A percentile compares a stretch with the other conserved stretches of the same genome.
Conservation (phyloP, 2,888 invertebrate genomes). For the Sinhomidia bicolor region DNA sequence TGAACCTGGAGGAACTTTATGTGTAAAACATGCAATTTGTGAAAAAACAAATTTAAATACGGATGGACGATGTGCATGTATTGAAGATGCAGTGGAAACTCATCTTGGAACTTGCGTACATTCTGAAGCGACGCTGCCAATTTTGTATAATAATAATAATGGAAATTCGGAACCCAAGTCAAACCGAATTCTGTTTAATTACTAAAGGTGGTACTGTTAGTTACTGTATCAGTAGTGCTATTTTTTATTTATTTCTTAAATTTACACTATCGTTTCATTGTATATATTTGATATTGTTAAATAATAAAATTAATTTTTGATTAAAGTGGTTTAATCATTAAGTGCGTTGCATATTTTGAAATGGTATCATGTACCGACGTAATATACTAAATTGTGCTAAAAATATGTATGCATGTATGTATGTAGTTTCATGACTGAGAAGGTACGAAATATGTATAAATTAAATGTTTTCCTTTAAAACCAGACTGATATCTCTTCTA, state of each 20-base stretch:
- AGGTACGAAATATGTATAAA: too few species aligned
- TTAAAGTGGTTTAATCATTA: too few species aligned
- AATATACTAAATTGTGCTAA: too few species aligned
- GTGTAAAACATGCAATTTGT: conserved; percentile 56
- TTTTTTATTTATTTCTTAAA: neutral
- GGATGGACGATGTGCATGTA: conserved; percentile 53
- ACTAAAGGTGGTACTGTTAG: neutral
- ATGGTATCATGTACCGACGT: too few species aligned
- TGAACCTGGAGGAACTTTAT: conserved; percentile 36
- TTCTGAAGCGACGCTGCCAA: neutral
- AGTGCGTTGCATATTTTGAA: neutral
- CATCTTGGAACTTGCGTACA: conserved; percentile 49
- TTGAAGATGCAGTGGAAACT: conserved; percentile 29
- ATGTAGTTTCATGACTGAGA: neutral
- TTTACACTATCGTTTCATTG: neutral
- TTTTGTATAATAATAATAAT: neutral
- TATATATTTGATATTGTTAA: neutral
- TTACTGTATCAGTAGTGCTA: neutral
- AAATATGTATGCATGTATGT: too few species aligned
- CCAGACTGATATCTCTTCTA: conserved; percentile 85
- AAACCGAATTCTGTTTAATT: neutral
- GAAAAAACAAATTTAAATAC: conserved; percentile 47
- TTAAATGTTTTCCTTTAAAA: conserved; percentile 32
- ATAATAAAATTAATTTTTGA: too few species aligned
- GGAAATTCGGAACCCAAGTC: neutral